Evolutionary conservation across 2,113 vertebrate species (phyloP).

Genomic region (human (Homo sapiens)): GRCh38 chr22:41884501-41885000

Average conservation of each 20-base stretch:
- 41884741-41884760: background rate
- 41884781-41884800: background rate
- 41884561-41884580: background rate
- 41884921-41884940: conserved; percentile 91
- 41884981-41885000: conserved; percentile 90
- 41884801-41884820: background rate
- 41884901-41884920: conserved; percentile 94
- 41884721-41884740: background rate
- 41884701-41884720: background rate
- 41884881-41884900: conserved; percentile 96
- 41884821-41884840: conserved; percentile 71
- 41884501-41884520: background rate
- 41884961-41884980: conserved; percentile 93
- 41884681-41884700: background rate
- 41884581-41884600: accelerated
- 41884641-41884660: background rate
- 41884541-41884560: background rate
- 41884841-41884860: conserved; percentile 93
- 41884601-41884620: no score
- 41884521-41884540: no score
- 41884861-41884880: conserved; percentile 90
- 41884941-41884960: conserved; percentile 94
- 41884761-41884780: background rate
- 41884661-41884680: background rate
- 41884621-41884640: background rate